A percentile compares a stretch with the other conserved stretches of the same genome.
These are phyloP conservation scores for Dipodomys stephensi DNA, from an alignment of 2,113 vertebrate species.

Conservation along the genomic window DNA sequence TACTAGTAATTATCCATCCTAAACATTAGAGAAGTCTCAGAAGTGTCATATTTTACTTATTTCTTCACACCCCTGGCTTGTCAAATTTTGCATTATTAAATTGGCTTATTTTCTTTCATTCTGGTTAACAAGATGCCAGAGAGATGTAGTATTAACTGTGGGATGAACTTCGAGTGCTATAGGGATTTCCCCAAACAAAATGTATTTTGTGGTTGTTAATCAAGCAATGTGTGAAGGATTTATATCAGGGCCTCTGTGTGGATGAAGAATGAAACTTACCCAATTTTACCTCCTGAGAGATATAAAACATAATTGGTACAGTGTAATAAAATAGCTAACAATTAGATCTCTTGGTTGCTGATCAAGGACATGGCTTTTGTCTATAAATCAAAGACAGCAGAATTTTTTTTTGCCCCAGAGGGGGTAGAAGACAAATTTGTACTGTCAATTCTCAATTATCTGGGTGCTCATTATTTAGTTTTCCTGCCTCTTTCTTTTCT, in stretches of 20 bases:
- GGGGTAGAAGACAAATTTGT: not conserved
- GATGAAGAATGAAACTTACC: not conserved
- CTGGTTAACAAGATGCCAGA: constrained; percentile 47
- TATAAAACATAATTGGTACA: not conserved
- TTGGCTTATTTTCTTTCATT: constrained; percentile 20
- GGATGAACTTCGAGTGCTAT: not conserved
- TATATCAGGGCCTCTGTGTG: not conserved
- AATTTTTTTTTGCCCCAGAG: constrained; percentile 27
- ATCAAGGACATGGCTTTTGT: constrained; percentile 33
- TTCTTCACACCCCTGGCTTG: not conserved
- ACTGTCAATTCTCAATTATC: not conserved
- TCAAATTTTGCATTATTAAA: not conserved
- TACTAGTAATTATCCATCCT: not conserved
- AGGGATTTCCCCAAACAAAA: constrained; percentile 35
- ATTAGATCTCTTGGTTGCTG: constrained; percentile 29
- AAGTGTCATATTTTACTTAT: not conserved
- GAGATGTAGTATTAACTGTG: not conserved
- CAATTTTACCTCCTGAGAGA: constrained; percentile 13
- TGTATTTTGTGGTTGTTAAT: constrained; percentile 6
- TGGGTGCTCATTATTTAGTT: not conserved
- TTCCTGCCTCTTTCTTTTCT: not conserved
- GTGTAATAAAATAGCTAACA: constrained; percentile 29
- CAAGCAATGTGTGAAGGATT: not conserved
- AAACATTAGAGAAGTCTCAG: not conserved
- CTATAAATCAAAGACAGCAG: constrained; percentile 16